Percentiles rank a stretch among this genome's conserved stretches.
Conservation (phyloP, 2,797 vertebrate genomes). For the Micrastur ruficollis region DNA sequence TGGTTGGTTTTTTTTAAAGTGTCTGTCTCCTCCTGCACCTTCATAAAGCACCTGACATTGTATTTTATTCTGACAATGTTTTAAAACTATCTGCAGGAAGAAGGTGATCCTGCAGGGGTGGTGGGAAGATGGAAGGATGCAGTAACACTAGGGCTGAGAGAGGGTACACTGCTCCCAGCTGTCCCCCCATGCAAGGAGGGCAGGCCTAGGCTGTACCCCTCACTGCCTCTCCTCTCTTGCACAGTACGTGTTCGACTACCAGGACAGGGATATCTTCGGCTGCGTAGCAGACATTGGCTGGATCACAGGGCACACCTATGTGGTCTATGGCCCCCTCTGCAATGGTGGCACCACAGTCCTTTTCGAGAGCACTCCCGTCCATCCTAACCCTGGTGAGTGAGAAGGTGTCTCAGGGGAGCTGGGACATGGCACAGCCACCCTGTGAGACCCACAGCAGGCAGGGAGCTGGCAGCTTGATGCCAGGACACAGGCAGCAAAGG, state of each 20-base stretch:
- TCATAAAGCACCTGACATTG: not conserved
- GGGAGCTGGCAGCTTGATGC: not conserved
- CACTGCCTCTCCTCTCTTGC: not conserved
- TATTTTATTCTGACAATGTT: not conserved
- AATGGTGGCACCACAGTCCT: constrained; percentile 74
- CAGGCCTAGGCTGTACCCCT: not conserved
- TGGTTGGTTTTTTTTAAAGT: not conserved
- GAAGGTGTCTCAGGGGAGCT: not conserved
- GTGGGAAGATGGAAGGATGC: not conserved
- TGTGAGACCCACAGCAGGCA: not conserved
- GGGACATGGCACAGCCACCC: not conserved
- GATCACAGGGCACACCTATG: constrained; percentile 73
- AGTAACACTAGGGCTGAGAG: not conserved
- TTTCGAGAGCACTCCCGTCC: constrained; percentile 72
- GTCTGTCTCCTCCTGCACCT: not conserved
- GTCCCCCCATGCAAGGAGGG: not conserved
- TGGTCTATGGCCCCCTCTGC: constrained; percentile 69
- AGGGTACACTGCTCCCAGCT: not conserved
- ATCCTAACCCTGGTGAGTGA: constrained; percentile 69
- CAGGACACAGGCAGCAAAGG: not conserved
- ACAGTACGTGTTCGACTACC: constrained; percentile 68
- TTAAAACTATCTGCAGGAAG: not conserved
- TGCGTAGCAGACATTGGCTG: constrained; percentile 72
- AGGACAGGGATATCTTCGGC: constrained; percentile 71
- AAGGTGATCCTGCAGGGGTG: not conserved